Percentiles rank a stretch among this genome's conserved stretches.
phyloP scores from a whole-genome alignment of 2,113 vertebrate genomes.

The Epinephelus fuscoguttatus region DNA sequence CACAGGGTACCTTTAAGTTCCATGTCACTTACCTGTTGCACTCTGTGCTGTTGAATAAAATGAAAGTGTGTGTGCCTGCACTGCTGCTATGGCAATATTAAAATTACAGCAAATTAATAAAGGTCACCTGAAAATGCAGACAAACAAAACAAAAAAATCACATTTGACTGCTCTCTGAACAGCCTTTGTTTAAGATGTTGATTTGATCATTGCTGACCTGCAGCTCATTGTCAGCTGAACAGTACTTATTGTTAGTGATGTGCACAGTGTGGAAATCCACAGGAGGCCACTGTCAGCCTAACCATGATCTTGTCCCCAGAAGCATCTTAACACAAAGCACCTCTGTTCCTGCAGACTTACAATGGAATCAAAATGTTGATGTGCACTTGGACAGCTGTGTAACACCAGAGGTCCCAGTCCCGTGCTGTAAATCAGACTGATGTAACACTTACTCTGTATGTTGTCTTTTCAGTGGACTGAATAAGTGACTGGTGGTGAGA shows the following conservation, averaged over 20 bases:
- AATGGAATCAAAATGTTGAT: constrained; percentile 35
- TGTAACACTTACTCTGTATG: constrained; percentile 86
- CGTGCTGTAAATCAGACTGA: constrained; percentile 73
- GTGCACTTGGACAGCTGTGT: constrained; percentile 80
- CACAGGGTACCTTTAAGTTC: constrained; percentile 32
- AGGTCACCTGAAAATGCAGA: not conserved
- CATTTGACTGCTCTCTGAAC: constrained; percentile 36
- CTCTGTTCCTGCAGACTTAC: constrained; percentile 29
- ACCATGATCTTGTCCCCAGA: constrained; percentile 19
- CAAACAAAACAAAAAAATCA: not conserved
- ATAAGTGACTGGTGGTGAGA: constrained; percentile 88
- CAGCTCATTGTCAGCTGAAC: constrained; percentile 27
- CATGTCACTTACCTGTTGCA: not conserved
- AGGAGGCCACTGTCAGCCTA: constrained; percentile 85
- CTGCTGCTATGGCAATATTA: not conserved
- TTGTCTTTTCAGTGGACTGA: constrained; percentile 89
- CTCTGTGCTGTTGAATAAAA: not conserved
- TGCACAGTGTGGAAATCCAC: constrained; percentile 75
- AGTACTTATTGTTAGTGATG: constrained; percentile 26
- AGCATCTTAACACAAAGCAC: constrained; percentile 27
- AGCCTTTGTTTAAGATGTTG: constrained; percentile 17
- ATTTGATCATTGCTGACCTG: constrained; percentile 33
- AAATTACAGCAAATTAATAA: not conserved
- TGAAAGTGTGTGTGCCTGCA: not conserved
- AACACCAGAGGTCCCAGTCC: constrained; percentile 58